Conservation (phyloP, 2,888 invertebrate species). For the Eupelmus urozonus region DNA sequence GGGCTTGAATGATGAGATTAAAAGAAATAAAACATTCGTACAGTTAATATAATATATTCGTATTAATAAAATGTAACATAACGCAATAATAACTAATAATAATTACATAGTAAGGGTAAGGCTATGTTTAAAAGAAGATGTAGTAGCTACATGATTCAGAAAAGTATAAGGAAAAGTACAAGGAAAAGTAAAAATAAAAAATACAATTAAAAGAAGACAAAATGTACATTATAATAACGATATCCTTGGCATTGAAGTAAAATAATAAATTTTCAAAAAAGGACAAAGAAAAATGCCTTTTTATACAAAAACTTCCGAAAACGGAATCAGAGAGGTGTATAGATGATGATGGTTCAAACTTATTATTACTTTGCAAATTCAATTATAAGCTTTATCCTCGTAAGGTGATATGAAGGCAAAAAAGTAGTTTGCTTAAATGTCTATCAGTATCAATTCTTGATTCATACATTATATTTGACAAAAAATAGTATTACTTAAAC, state of each 20-base stretch:
- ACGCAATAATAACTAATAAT: conserved; percentile 76
- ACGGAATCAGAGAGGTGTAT: conserved; percentile 1
- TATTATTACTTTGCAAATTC: conserved; percentile 35
- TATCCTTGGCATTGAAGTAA: not conserved
- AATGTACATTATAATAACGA: conserved; percentile 39
- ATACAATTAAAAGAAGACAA: conserved; percentile 27
- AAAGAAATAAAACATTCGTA: conserved; percentile 65
- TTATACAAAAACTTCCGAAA: conserved; percentile 21
- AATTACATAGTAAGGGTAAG: conserved; percentile 74
- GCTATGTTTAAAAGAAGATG: conserved; percentile 60
- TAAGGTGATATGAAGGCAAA: conserved; percentile 22
- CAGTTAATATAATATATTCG: conserved; percentile 76
- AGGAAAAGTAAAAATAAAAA: conserved; percentile 44
- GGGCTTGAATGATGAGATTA: conserved; percentile 48
- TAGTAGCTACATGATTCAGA: conserved; percentile 49
- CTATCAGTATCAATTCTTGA: conserved; percentile 32
- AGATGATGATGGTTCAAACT: conserved; percentile 26
- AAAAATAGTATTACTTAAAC: conserved; percentile 32
- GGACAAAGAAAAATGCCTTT: conserved; percentile 40
- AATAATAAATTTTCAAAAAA: not conserved
- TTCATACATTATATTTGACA: conserved; percentile 29
- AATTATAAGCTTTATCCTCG: conserved; percentile 14
- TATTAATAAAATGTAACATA: conserved; percentile 77
- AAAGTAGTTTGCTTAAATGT: conserved; percentile 37
- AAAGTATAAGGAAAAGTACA: conserved; percentile 21